Evolutionary conservation across 2,888 invertebrate genomes (phyloP).

Genomic region (Tipula unca): DNA sequence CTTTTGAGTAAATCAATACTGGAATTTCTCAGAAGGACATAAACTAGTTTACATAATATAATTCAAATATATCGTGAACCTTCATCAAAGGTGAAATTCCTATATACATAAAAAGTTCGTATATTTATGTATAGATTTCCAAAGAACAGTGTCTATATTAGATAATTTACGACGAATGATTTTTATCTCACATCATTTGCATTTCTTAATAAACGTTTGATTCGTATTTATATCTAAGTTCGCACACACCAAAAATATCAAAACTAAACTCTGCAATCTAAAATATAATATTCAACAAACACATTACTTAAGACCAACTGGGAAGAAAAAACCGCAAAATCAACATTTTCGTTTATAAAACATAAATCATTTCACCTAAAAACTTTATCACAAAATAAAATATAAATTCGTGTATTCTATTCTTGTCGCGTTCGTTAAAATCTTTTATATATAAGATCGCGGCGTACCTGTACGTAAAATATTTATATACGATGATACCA

Average conservation of each 20-base stretch:
- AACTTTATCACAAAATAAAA: not conserved
- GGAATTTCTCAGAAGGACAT: too few relatives aligned
- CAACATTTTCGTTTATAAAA: not conserved
- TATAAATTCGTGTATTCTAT: not conserved
- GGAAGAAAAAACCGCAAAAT: not conserved
- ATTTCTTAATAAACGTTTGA: not conserved
- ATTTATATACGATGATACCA: not conserved
- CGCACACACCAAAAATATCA: not conserved
- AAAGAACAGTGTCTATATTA: not conserved
- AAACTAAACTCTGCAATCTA: not conserved
- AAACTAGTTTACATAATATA: too few relatives aligned
- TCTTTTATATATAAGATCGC: not conserved
- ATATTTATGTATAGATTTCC: not conserved
- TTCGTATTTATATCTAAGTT: not conserved
- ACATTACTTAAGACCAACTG: not conserved
- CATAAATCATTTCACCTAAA: slow-evolving; percentile 1
- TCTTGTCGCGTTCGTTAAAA: not conserved
- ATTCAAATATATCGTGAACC: too few relatives aligned
- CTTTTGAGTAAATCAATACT: too few relatives aligned
- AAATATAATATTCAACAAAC: not conserved
- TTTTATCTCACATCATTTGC: not conserved
- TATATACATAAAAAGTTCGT: too few relatives aligned
- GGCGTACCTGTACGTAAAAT: not conserved
- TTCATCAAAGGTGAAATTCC: too few relatives aligned
- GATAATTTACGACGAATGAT: not conserved